A percentile compares a stretch with the other conserved stretches of the same genome.
Conservation (phyloP, 2,113 vertebrate species). For the Laticauda laticaudata region DNA sequence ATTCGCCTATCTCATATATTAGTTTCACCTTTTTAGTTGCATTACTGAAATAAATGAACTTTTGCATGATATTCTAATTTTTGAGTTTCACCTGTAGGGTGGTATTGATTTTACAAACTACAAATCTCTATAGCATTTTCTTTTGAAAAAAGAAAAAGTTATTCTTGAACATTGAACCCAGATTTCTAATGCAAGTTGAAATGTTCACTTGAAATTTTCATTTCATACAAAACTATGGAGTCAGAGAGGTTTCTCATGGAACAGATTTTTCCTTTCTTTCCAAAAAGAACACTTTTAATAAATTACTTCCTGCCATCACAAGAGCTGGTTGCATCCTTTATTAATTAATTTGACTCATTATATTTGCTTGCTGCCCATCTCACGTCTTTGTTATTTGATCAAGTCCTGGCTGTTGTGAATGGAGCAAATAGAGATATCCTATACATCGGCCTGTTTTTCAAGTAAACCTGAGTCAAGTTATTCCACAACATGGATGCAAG, state of each 20-base stretch:
- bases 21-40: too few relatives aligned
- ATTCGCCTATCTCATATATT: too few relatives aligned
- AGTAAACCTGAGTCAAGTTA: slow-evolving; percentile 24
- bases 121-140: background rate
- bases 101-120: background rate
- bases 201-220: background rate
- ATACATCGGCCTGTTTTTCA: background rate
- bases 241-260: background rate
- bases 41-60: too few relatives aligned
- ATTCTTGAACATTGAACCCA: background rate
- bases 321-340: background rate
- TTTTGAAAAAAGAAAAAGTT: background rate
- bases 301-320: background rate
- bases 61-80: too few relatives aligned
- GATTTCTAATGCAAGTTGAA: background rate
- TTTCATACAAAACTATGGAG: background rate
- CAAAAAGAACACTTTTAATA: background rate
- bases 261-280: background rate
- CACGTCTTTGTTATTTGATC: background rate
- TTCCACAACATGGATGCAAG: background rate
- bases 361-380: background rate
- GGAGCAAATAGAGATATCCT: background rate
- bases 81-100: background rate
- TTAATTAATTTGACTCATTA: background rate
- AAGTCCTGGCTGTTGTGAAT: background rate